Evolutionary conservation across 2,888 invertebrate species (phyloP).

Genomic region (Tenthredo amoena): DNA sequence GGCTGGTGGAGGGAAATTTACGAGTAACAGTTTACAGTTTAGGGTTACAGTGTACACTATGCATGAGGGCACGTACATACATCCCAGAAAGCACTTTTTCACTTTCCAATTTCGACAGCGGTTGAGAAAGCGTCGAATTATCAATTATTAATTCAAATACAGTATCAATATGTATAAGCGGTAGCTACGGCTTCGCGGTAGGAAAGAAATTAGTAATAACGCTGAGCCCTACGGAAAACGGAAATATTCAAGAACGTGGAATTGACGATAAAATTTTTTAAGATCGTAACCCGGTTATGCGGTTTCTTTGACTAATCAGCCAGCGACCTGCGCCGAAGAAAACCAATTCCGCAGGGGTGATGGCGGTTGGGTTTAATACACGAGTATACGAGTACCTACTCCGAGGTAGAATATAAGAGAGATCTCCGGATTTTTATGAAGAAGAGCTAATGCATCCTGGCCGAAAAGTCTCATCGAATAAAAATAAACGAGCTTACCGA

Average conservation of each 20-base stretch:
- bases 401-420: background rate
- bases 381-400: background rate
- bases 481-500: conserved; percentile 31
- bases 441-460: conserved; percentile 19
- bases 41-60: conserved; percentile 4
- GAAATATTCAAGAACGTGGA: background rate
- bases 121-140: conserved; percentile 8
- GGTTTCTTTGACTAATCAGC: conserved; percentile 43
- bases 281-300: conserved; percentile 20
- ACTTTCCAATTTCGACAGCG: background rate
- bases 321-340: background rate
- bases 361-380: background rate
- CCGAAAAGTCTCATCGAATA: conserved; percentile 25
- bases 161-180: conserved; percentile 35
- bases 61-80: conserved; percentile 30
- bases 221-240: background rate
- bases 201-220: conserved; percentile 14
- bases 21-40: background rate
- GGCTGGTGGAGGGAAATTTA: background rate
- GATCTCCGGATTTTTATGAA: conserved; percentile 14
- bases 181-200: background rate
- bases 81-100: conserved; percentile 14
- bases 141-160: conserved; percentile 45
- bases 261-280: conserved; percentile 3
- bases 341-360: background rate